Base-by-base conservation (phyloP, 2,113 vertebrate species). In the Holacanthus passer region DNA sequence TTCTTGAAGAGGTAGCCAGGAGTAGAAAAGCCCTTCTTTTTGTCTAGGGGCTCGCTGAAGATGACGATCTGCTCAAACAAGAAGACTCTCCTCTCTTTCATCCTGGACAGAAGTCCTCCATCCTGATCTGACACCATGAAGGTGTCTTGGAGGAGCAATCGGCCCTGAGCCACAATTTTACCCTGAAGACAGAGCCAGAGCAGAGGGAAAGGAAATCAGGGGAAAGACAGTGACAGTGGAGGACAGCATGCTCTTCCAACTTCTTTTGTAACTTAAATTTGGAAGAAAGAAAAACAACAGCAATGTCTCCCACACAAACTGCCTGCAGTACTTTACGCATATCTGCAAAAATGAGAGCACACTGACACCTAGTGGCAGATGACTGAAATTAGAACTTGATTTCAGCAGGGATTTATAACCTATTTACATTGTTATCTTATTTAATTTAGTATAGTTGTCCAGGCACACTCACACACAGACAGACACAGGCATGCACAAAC, bases 61-160 rank as follows among this genome's bases (percentile, higher is more conserved):
- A 99, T 99, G 83, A 99, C 96, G 37, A 99, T 99, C 95, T 99
- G 98, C 88, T 99, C 98, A 64, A 99, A 99, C 66, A 99, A 95
- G 94, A 99, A 99, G 71, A 99, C 94, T 39, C 98, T 97, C 91
- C 98, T 97, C 89, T 99, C 98, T 87, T 95, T 98, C 95, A 97
- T 98, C 71, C 98, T 97, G 60, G 97, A 97, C 84, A 99, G 95
- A 85, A 98, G 97, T 76, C 98, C 97, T 0, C 96, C 87, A 22
- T 99, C 98, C 88, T 97, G 97, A 92, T 99, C 98, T 27, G 96
- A 97, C 82, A 99, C 98, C 95, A 99, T 93, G 92, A 99, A 99
- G 0, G 97, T 99, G 91, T 99, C 98, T 91, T 99, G 98, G 27
- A 99, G 95, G 83, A 99, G 96, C 78, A 99, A 95, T 88, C 97